phyloP scores from a whole-genome alignment of 2,113 vertebrate species.

The Gymnorhina tibicen region DNA sequence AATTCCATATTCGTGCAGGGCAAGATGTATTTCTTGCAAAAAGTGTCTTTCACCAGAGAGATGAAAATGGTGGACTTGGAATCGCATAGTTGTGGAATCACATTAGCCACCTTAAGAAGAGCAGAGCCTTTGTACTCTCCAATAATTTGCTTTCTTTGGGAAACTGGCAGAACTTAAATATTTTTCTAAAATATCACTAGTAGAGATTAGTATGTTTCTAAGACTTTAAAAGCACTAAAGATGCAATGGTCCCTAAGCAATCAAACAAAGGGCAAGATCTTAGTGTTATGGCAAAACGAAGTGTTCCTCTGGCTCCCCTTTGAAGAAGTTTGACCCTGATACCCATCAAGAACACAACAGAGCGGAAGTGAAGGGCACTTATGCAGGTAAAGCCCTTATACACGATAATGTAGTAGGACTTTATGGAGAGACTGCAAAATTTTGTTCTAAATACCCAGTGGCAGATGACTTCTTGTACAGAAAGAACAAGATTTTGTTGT shows the following conservation, averaged over 20 bases:
- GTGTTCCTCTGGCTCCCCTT: not conserved
- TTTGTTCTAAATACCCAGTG: not conserved
- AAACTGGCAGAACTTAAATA: not conserved
- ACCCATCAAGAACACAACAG: not conserved
- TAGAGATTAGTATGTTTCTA: not conserved
- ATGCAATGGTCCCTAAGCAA: not conserved
- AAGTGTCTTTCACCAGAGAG: not conserved
- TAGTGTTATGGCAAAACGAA: not conserved
- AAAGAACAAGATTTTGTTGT: not conserved
- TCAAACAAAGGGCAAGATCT: not conserved
- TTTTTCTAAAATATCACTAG: not conserved
- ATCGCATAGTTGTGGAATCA: not conserved
- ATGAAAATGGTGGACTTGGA: not conserved
- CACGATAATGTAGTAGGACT: not conserved
- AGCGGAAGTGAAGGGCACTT: not conserved
- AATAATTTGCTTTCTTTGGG: not conserved
- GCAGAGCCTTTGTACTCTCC: not conserved
- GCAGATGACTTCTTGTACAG: not conserved
- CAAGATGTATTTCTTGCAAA: not conserved
- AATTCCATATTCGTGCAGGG: not conserved
- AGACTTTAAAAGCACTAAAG: not conserved
- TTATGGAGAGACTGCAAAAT: not conserved
- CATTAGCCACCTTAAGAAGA: not conserved
- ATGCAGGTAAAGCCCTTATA: not conserved
- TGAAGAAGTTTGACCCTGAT: not conserved